Evolutionary conservation across 1,140 invertebrate species (phyloP).

Genomic region (Hycleus cichorii): DNA sequence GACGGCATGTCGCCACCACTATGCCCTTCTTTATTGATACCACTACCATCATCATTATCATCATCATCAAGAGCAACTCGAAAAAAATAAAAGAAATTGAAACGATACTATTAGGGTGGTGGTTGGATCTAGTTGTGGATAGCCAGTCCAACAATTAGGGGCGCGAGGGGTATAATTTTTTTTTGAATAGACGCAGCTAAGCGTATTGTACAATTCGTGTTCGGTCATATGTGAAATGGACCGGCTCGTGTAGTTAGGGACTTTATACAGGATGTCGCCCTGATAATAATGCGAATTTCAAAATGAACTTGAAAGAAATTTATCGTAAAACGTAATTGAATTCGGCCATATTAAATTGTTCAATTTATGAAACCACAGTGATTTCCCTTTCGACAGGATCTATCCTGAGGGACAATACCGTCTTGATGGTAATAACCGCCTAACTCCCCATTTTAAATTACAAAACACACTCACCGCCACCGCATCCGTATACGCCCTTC

Average conservation of each 20-base stretch:
- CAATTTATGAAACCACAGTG: constrained; percentile 35
- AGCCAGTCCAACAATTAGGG: not conserved
- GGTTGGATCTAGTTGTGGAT: not conserved
- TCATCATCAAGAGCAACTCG: not conserved
- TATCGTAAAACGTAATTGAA: constrained; percentile 32
- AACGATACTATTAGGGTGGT: not conserved
- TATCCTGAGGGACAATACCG: constrained; percentile 25
- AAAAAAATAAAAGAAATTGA: not conserved
- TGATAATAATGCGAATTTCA: constrained; percentile 30
- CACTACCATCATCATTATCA: too few species aligned
- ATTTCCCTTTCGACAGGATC: constrained; percentile 28
- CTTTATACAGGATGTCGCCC: constrained; percentile 9
- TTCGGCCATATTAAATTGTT: constrained; percentile 35
- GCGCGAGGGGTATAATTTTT: constrained; percentile 25
- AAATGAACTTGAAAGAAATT: constrained; percentile 34
- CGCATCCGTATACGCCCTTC: too few species aligned
- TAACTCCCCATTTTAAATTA: constrained; percentile 14
- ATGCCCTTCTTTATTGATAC: too few species aligned
- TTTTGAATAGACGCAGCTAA: constrained; percentile 39
- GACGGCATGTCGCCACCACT: not conserved
- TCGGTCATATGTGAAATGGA: constrained; percentile 42
- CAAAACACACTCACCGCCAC: constrained; percentile 2
- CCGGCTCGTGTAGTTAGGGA: constrained; percentile 21
- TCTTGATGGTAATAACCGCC: constrained; percentile 31
- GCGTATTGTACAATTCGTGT: constrained; percentile 39